phyloP scores from a whole-genome alignment of 2,888 invertebrate species.

The Drosophila subquinaria region DNA sequence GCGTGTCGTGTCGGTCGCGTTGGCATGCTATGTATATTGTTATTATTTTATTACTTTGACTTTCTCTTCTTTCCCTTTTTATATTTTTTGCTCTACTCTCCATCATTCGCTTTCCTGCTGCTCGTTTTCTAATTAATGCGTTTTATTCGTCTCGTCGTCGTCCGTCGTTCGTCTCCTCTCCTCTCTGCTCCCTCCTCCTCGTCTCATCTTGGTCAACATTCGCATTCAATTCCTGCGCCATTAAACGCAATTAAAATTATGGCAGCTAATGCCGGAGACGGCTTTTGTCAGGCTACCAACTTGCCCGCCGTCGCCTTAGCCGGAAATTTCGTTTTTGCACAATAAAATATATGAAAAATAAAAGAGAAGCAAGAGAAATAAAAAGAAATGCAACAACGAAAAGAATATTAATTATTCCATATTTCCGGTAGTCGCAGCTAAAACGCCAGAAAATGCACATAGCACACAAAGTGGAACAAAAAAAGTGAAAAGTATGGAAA shows the following conservation, averaged over 20 bases:
- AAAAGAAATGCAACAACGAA: conserved; percentile 40
- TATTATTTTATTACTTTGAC: conserved; percentile 72
- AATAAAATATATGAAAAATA: conserved; percentile 29
- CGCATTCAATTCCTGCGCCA: conserved; percentile 74
- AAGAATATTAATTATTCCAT: conserved; percentile 64
- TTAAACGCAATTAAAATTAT: conserved; percentile 81
- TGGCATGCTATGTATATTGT: conserved; percentile 71
- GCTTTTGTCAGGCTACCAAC: conserved; percentile 32
- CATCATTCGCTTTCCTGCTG: conserved; percentile 33
- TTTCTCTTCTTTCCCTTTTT: conserved; percentile 12
- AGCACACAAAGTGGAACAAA: conserved; percentile 4
- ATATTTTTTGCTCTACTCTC: conserved; percentile 6
- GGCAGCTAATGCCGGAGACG: conserved; percentile 67
- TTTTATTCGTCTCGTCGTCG: conserved; percentile 41
- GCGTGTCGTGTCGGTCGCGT: conserved; percentile 69
- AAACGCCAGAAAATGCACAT: conserved; percentile 46
- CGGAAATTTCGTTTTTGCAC: conserved; percentile 69
- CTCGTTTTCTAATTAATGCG: conserved; percentile 79
- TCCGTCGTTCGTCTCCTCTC: conserved; percentile 7
- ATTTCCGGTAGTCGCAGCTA: conserved; percentile 63
- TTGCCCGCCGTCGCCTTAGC: conserved; percentile 54
- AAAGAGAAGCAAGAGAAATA: conserved; percentile 1
- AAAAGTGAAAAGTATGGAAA: conserved; percentile 10
- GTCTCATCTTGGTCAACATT: conserved; percentile 23
- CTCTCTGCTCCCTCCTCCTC: background rate